Conservation (phyloP, 1,140 invertebrate genomes). For the Ips nitidus region DNA sequence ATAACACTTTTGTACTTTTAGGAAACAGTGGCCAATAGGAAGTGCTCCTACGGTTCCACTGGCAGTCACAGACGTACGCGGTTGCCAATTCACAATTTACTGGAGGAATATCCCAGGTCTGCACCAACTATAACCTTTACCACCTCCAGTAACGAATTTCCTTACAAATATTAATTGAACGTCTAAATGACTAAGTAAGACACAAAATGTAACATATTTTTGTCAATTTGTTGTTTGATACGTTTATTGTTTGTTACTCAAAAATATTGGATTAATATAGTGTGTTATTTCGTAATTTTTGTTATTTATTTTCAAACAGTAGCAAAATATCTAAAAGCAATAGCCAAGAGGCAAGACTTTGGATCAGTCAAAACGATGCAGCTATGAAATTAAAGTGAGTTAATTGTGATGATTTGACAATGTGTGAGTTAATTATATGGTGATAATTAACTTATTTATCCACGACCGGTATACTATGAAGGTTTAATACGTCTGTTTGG, state of each 20-base stretch:
- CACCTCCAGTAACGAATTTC: constrained; percentile 22
- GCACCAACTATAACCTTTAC: constrained; percentile 46
- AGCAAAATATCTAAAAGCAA: no score
- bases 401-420: no score
- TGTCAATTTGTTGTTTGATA: constrained; percentile 12
- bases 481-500: no score
- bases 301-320: no score
- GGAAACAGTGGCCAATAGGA: constrained; percentile 27
- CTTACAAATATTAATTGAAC: constrained; percentile 17
- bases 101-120: constrained; percentile 41
- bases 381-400: no score
- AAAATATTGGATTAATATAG: no score
- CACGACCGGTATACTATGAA: no score
- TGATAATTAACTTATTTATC: no score
- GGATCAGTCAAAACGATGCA: no score
- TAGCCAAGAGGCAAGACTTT: no score
- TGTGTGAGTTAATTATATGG: no score
- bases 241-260: constrained; percentile 1
- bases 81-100: constrained; percentile 28
- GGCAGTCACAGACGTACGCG: constrained; percentile 22
- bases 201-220: constrained; percentile 6
- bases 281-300: no score
- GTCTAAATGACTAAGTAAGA: background rate
- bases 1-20: background rate
- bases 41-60: constrained; percentile 11